Percentiles rank a stretch among this genome's conserved stretches.
Conservation (phyloP, 1,140 invertebrate genomes). For the Drosophila burlai region DNA sequence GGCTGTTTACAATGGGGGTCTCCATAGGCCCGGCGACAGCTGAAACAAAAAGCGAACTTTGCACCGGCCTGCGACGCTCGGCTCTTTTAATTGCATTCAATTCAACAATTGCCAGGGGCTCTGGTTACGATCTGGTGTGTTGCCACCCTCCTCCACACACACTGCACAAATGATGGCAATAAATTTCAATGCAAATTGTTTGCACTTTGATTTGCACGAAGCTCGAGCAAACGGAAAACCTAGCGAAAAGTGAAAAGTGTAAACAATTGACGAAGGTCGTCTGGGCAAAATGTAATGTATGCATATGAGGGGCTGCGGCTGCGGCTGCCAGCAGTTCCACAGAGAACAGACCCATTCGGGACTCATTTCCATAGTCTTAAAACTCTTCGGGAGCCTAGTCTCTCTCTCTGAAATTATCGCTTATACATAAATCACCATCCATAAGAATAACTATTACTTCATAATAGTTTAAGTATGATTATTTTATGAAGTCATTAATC, state of each 20-base stretch:
- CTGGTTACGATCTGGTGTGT: slow-evolving; percentile 28
- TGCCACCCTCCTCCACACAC: slow-evolving; percentile 15
- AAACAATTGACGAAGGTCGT: slow-evolving; percentile 37
- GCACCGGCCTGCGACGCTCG: slow-evolving; percentile 13
- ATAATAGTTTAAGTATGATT: no score
- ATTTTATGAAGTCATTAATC: no score
- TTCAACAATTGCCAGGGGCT: slow-evolving; percentile 43
- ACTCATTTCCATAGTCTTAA: not conserved
- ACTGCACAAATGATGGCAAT: slow-evolving; percentile 56
- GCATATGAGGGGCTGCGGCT: no score
- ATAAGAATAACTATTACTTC: no score
- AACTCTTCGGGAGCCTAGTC: not conserved
- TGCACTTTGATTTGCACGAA: slow-evolving; percentile 66
- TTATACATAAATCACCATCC: no score
- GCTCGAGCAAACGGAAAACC: not conserved
- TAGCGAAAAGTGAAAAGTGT: slow-evolving; percentile 56
- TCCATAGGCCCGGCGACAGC: not conserved
- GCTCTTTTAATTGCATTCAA: slow-evolving; percentile 74
- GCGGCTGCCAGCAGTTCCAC: not conserved
- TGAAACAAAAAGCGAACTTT: slow-evolving; percentile 52
- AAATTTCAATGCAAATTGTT: slow-evolving; percentile 73
- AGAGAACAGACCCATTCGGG: not conserved
- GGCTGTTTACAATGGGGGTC: not conserved
- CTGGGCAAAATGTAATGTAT: not conserved
- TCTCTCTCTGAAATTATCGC: no score